Base-by-base conservation (phyloP, 2,113 vertebrate genomes). In the Microtus pennsylvanicus region DNA sequence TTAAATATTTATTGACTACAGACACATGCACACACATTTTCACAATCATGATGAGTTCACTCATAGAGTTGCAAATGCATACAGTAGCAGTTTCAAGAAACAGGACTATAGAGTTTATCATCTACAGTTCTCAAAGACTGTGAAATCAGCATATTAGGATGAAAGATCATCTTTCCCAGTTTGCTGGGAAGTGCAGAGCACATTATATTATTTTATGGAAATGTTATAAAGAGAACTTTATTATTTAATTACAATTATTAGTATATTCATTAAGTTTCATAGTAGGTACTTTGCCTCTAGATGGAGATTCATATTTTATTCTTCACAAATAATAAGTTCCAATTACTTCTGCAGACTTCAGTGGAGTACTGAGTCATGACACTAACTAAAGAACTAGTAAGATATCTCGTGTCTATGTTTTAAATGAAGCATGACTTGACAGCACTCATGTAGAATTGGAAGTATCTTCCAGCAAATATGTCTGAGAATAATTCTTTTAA, bases 401-500 rank as follows among this genome's bases (percentile, higher is more conserved):
- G 86, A n/a, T 50, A 19, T 63, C 35, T 70, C 7, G 3, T 19
- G 1, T 67, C 38, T 76, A 9, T 69, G 16, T 13, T 77, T 92
- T 61, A 93, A 69, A 24, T 16, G 70, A 91, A 45, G 45, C 17
- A 67, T 74, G 4, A 74, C 38, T 70, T 96, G 45, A 65, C 13
- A 42, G 93, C 47, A 26, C 65, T 47, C 58, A 35, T 52, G 50
- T 61, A 81, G 88, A 81, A 88, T 3, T 30, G 11, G 38, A 96
- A 92, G 14, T 58, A 55, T 21, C 30, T 10, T 61, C 8, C 19
- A 90, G 33, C 22, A 58, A 90, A 55, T 95, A 45, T 87, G 33
- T 77, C 47, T 97, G 69, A 28, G 22, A 85, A 38, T 88, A 67
- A 76, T 89, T 95, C n/a, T 95, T 52, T 94, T 85, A 90, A 96